Conservation (phyloP, 2,113 vertebrate species). For the Charadrius vociferus region DNA sequence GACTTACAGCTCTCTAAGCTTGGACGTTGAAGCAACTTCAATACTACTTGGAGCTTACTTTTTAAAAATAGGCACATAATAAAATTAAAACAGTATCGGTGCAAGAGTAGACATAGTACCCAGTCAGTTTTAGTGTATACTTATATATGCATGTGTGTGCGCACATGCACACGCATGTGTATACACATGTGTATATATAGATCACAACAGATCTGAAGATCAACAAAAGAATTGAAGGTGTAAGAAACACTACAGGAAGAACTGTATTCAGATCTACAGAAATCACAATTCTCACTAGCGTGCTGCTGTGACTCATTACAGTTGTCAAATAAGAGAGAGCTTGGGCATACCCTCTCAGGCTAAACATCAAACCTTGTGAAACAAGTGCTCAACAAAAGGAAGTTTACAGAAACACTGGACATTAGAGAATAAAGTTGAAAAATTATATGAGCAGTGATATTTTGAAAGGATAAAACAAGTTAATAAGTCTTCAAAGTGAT, state of each 20-base stretch:
- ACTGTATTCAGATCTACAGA: neutral
- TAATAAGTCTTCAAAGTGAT: neutral
- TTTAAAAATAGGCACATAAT: neutral
- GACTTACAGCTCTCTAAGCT: neutral
- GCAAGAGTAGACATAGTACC: neutral
- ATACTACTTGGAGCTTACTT: neutral
- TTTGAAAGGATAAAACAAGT: neutral
- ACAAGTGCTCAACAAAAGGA: neutral
- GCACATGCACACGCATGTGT: accelerated
- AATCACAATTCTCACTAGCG: neutral
- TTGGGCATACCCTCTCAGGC: neutral
- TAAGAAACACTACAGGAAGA: neutral
- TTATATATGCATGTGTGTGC: accelerated
- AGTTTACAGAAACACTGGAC: neutral
- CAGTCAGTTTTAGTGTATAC: neutral
- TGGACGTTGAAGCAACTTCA: neutral
- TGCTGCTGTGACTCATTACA: neutral
- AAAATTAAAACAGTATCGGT: neutral
- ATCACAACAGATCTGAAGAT: neutral
- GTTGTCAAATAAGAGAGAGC: neutral
- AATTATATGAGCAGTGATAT: neutral
- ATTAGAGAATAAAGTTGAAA: neutral
- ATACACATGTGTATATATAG: neutral
- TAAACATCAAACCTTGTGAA: neutral
- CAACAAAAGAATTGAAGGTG: neutral